phyloP scores from a whole-genome alignment of 1,140 invertebrate species.

The Heliconius melpomene region DNA sequence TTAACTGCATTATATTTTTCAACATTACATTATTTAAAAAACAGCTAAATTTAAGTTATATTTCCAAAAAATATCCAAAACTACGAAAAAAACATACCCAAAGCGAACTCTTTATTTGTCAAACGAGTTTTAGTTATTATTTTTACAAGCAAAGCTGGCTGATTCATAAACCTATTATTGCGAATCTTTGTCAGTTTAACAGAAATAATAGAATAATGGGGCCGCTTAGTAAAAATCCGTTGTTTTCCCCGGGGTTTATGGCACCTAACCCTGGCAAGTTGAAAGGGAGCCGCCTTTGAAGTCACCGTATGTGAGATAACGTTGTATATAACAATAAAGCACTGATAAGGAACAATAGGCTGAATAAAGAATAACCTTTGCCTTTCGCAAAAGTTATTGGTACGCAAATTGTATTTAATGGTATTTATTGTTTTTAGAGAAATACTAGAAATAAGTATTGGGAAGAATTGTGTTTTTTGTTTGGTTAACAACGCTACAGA shows the following conservation, averaged over 20 bases:
- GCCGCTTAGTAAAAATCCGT: constrained; percentile 18
- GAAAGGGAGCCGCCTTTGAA: constrained; percentile 48
- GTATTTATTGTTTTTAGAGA: background rate
- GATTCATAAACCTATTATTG: background rate
- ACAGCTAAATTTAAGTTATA: too few relatives aligned
- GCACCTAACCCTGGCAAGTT: constrained; percentile 17
- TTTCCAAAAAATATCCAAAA: background rate
- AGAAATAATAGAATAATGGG: background rate
- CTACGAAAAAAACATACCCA: background rate
- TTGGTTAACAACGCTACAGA: background rate
- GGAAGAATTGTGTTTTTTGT: background rate
- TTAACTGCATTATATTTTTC: too few relatives aligned
- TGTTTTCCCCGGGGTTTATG: constrained; percentile 31
- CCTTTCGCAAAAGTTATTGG: background rate
- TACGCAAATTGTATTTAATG: background rate
- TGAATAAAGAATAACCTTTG: constrained; percentile 29
- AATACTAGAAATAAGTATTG: background rate
- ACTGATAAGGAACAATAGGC: constrained; percentile 49
- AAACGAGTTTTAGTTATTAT: background rate
- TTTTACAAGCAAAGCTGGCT: background rate
- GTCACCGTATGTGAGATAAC: constrained; percentile 54
- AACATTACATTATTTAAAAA: too few relatives aligned
- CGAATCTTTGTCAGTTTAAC: background rate
- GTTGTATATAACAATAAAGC: constrained; percentile 44
- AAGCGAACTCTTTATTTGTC: background rate